Conservation (phyloP, 2,113 vertebrate genomes). For the Muscicapa adusta region DNA sequence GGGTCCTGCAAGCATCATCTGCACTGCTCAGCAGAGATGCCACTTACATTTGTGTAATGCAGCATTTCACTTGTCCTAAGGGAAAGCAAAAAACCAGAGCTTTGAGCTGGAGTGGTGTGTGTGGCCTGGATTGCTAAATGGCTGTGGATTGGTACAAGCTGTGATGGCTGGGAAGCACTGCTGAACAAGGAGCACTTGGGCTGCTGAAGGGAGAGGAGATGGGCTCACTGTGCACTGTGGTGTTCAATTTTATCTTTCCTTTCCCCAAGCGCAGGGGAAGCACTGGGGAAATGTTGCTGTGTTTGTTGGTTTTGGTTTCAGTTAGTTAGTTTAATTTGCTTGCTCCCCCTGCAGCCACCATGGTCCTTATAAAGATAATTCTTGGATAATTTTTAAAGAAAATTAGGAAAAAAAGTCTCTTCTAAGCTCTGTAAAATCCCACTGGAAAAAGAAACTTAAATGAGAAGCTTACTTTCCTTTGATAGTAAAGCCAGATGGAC, state of each 20-base stretch:
- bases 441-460: not conserved
- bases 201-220: not conserved
- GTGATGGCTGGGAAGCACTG: not conserved
- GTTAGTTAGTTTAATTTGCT: not conserved
- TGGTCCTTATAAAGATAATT: not conserved
- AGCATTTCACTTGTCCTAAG: not conserved
- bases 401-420: not conserved
- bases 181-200: not conserved
- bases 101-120: not conserved
- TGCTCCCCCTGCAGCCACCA: not conserved
- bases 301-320: slow-evolving; percentile 5
- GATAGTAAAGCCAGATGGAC: not conserved
- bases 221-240: not conserved
- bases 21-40: accelerated
- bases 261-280: not conserved
- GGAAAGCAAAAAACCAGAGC: not conserved
- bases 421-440: not conserved
- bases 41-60: not conserved
- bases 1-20: not conserved
- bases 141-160: not conserved
- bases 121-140: not conserved
- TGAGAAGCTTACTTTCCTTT: not conserved
- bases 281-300: not conserved
- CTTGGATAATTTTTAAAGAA: not conserved
- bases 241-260: not conserved